Conservation (phyloP, 2,888 invertebrate species). For the Saturnia pavonia region DNA sequence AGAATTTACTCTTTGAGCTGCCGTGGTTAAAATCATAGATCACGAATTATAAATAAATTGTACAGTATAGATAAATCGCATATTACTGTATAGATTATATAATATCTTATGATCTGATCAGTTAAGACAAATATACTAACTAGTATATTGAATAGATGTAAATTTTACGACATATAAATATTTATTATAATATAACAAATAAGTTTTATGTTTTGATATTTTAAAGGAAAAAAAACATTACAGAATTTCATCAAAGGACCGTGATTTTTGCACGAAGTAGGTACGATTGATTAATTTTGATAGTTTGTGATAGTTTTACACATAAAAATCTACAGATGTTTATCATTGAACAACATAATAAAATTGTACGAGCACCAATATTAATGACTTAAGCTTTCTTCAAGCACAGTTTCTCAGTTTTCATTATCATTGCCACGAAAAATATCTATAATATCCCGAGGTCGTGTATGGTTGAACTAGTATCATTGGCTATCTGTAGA, state of each 20-base stretch:
- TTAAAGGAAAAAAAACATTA: too few relatives aligned
- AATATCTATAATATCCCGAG: neutral
- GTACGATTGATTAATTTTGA: too few relatives aligned
- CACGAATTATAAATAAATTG: conserved; percentile 30
- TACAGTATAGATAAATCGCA: neutral
- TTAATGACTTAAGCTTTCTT: too few relatives aligned
- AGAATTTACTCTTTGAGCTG: conserved; percentile 63
- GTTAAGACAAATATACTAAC: neutral
- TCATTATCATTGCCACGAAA: neutral
- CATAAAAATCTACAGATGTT: too few relatives aligned
- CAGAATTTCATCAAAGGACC: too few relatives aligned
- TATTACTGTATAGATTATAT: neutral
- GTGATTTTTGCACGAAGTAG: too few relatives aligned
- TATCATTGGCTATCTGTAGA: conserved; percentile 1
- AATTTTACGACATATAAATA: neutral
- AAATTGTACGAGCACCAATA: too few relatives aligned
- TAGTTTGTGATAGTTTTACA: too few relatives aligned
- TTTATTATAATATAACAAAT: too few relatives aligned
- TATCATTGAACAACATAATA: too few relatives aligned
- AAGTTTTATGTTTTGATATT: too few relatives aligned
- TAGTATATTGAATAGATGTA: neutral
- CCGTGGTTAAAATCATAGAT: conserved; percentile 56
- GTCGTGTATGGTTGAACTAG: neutral
- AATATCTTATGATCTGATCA: neutral
- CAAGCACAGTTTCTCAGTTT: too few relatives aligned